Conservation (phyloP, 1,140 invertebrate genomes). For the Drosophila tani region DNA sequence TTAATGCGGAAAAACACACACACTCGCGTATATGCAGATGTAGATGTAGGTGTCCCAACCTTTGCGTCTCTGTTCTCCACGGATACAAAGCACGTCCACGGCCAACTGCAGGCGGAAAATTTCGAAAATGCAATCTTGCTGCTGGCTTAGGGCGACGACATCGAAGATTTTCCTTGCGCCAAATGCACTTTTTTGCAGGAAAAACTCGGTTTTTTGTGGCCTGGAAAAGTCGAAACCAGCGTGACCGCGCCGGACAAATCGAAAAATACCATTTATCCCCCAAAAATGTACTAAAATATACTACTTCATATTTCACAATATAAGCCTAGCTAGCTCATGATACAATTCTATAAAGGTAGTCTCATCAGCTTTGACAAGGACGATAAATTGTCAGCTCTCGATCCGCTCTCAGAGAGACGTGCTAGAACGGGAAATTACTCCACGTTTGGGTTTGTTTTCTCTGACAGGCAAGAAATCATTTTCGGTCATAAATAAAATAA, state of each 20-base stretch:
- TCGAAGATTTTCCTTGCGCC: constrained; percentile 59
- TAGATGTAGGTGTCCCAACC: constrained; percentile 51
- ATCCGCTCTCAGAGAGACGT: no score
- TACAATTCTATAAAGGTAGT: no score
- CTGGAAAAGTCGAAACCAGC: constrained; percentile 49
- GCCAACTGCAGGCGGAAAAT: constrained; percentile 80
- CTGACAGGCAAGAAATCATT: no score
- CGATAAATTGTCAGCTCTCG: no score
- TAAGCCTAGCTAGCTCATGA: no score
- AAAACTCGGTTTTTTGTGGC: constrained; percentile 26
- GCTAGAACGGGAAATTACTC: no score
- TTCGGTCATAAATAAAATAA: no score
- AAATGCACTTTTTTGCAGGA: constrained; percentile 40
- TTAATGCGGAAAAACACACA: constrained; percentile 15
- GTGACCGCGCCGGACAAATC: neutral
- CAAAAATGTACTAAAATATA: constrained; percentile 1
- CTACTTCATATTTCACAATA: no score
- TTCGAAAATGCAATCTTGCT: constrained; percentile 84
- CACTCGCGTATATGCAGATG: constrained; percentile 26
- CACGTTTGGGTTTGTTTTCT: no score
- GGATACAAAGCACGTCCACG: constrained; percentile 83
- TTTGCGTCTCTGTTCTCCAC: constrained; percentile 84
- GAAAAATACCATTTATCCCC: neutral
- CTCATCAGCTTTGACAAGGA: no score
- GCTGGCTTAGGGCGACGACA: constrained; percentile 65